Evolutionary conservation across 1,140 invertebrate genomes (phyloP), one percentile per base, ranked within the genome.

Genomic region (Drosophila kohkoa): DNA sequence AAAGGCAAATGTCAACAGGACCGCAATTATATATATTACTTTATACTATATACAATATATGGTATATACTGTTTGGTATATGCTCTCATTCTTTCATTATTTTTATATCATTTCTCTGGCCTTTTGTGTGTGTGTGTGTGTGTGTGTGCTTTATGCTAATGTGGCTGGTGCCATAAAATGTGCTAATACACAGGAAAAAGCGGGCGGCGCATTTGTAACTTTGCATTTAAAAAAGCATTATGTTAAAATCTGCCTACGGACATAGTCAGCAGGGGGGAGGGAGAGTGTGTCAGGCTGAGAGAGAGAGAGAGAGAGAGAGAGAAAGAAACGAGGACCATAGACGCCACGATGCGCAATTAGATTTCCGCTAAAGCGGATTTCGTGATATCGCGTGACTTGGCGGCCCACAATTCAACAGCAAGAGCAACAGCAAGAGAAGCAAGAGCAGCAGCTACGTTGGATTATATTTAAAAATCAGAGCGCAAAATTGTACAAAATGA

Each of bases 381-480:
- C 75, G 86, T 80, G 85, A 89, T 89, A 89, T 89, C 85, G 85
- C 85, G 78, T 85, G 85, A 89, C 85, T 89, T 85, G 79, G 60
- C 81, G 74, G 71, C 73, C 72, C 64, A 79, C 83, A 73, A 82
- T 79, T 87, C 82, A 81, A 25, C 20, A 25, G 20, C 20, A 68
- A 68, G 65, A 51, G 74, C 65, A n/a, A n/a, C n/a, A 68, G 49
- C 20, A 49, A 6, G 11, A 49, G 16, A 38, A 54, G 68, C 45
- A 59, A 58, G 64, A 66, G 62, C 58, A 59, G 60, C 54, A 49
- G 69, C 41, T 32, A 46, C 65, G 60, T 76, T 76, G 86, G 85
- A 89, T 89, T 89, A 89, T 89, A 83, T 89, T 89, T 89, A 89
- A 89, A 89, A 89, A 89, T 89, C 86, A 89, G 85, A 89, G 85